Percentiles rank a stretch among this genome's conserved stretches.
Evolutionary conservation across 2,888 invertebrate species (phyloP).

Genomic region (Limnephilus lunatus): DNA sequence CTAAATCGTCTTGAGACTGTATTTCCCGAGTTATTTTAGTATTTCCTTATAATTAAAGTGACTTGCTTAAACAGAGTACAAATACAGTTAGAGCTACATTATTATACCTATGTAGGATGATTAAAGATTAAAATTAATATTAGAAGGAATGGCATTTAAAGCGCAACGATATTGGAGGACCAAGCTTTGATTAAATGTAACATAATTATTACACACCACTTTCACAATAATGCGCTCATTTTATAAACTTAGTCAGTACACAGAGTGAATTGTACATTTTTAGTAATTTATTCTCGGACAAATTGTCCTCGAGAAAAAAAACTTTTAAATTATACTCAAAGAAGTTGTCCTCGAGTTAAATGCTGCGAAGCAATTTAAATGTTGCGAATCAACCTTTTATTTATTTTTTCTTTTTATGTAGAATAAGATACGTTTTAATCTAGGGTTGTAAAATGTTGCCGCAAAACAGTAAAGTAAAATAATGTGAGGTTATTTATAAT

Average conservation of each 20-base stretch:
- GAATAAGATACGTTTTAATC: not conserved
- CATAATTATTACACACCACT: not conserved
- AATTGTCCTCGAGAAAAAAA: not conserved
- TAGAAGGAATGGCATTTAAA: not conserved
- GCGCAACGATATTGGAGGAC: not conserved
- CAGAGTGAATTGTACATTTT: not conserved
- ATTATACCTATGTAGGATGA: not conserved
- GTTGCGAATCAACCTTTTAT: not conserved
- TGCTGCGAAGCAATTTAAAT: not conserved
- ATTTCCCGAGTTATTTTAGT: not conserved
- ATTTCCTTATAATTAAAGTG: not conserved
- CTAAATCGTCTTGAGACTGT: not conserved
- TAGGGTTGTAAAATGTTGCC: not conserved
- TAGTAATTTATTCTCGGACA: not conserved
- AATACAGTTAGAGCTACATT: not conserved
- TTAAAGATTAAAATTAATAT: not conserved
- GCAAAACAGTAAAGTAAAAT: constrained; percentile 2
- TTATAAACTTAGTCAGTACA: not conserved
- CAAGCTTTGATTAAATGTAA: not conserved
- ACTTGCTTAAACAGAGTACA: not conserved
- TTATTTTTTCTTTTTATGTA: not conserved
- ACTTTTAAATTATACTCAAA: not conserved
- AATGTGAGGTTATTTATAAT: not conserved
- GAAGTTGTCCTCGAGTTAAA: not conserved
- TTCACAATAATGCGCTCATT: not conserved